phyloP scores from a whole-genome alignment of 2,797 vertebrate genomes.

The Spheniscus humboldti region DNA sequence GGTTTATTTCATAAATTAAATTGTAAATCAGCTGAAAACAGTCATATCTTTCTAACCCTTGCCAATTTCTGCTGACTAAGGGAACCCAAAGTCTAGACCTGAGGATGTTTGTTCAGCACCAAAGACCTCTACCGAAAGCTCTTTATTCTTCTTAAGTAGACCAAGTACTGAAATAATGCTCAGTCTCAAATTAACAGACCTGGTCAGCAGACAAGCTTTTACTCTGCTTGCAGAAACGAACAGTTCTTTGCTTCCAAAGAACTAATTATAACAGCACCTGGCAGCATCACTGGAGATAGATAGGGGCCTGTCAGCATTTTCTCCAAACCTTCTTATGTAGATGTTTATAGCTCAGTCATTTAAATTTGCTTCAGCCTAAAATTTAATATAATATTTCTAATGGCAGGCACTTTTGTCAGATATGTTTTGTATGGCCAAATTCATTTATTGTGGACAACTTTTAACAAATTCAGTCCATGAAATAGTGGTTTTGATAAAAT shows the following conservation, averaged over 20 bases:
- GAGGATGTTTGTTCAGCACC: neutral
- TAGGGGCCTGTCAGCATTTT: slow-evolving; percentile 17
- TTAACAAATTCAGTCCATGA: neutral
- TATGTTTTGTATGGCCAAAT: neutral
- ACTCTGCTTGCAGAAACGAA: slow-evolving; percentile 25
- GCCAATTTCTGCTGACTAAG: slow-evolving; percentile 35
- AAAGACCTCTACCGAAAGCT: neutral
- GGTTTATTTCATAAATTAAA: slow-evolving; percentile 4
- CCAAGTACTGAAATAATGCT: neutral
- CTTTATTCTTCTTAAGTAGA: neutral
- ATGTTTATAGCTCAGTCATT: neutral
- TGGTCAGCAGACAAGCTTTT: neutral
- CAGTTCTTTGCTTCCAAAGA: neutral
- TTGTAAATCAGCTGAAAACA: neutral
- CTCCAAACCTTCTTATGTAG: neutral
- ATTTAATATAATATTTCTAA: neutral
- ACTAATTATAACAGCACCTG: slow-evolving; percentile 44
- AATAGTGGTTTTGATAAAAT: neutral
- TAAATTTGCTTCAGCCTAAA: neutral
- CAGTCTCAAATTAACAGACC: slow-evolving; percentile 2
- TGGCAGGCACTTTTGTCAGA: neutral
- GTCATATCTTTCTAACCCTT: neutral
- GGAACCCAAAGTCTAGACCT: neutral
- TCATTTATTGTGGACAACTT: neutral
- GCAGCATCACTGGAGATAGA: slow-evolving; percentile 8